These are phyloP conservation scores for Suricata suricatta DNA, from an alignment of 2,113 vertebrate genomes.

Conservation along the genomic window DNA sequence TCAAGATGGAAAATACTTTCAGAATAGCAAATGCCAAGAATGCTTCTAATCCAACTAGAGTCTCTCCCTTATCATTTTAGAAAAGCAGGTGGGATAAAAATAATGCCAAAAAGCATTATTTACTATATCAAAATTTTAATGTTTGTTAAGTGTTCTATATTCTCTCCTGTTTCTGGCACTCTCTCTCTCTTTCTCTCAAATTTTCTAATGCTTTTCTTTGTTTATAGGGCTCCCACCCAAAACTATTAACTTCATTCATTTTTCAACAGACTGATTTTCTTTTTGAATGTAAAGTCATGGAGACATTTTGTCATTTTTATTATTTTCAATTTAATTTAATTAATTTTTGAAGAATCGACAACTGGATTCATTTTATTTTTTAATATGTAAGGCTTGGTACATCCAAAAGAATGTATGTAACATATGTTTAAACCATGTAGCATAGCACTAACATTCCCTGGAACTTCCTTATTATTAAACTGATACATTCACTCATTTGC, in stretches of 20 bases:
- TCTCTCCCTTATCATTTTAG: constrained; percentile 40
- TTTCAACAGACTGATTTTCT: neutral
- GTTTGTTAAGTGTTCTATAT: neutral
- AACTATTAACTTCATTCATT: neutral
- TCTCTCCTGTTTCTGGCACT: neutral
- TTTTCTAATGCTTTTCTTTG: neutral
- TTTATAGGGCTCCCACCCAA: neutral
- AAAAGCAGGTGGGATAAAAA: constrained; percentile 33
- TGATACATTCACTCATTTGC: neutral
- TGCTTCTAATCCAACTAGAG: constrained; percentile 62
- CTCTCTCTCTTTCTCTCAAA: neutral
- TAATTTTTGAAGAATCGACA: neutral
- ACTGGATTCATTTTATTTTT: neutral
- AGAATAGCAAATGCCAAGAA: constrained; percentile 70
- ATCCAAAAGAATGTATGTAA: neutral
- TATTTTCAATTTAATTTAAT: constrained; percentile 16
- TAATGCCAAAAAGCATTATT: constrained; percentile 36
- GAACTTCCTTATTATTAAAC: neutral
- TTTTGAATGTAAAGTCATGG: neutral
- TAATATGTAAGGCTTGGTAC: neutral
- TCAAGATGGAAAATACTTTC: constrained; percentile 75
- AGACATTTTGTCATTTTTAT: neutral
- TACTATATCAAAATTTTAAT: constrained; percentile 8
- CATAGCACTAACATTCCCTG: neutral
- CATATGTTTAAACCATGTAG: neutral